These are phyloP conservation scores for Brachionus manjavacas DNA, from an alignment of 1,140 invertebrate genomes.

Conservation along the genomic window DNA sequence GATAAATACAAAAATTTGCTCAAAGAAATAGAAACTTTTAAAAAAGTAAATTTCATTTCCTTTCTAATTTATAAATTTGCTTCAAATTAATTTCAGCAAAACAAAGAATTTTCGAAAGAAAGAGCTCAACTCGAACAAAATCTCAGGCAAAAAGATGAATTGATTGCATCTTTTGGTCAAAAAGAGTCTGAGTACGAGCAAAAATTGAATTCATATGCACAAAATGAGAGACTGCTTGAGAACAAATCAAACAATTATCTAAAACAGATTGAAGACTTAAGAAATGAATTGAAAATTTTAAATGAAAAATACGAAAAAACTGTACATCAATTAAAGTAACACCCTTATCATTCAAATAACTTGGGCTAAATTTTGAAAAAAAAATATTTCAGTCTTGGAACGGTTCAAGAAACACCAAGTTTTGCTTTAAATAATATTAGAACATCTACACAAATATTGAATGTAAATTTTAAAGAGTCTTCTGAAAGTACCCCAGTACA, in stretches of 20 bases:
- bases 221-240: not conserved
- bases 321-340: not conserved
- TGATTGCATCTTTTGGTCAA: not conserved
- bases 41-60: constrained; percentile 1
- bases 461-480: not conserved
- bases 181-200: not conserved
- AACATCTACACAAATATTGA: not conserved
- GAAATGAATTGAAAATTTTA: not conserved
- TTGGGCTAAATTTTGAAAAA: not conserved
- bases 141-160: not conserved
- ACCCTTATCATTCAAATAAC: not conserved
- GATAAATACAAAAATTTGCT: not conserved
- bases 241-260: not conserved
- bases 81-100: not conserved
- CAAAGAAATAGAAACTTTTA: not conserved
- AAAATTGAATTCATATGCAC: not conserved
- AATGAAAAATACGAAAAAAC: not conserved
- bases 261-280: constrained; percentile 6
- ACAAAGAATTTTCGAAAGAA: constrained; percentile 7
- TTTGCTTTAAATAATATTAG: not conserved
- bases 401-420: not conserved
- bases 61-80: not conserved
- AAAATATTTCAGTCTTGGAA: not conserved
- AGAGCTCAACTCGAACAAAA: not conserved
- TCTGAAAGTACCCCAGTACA: not conserved